Conservation (phyloP, 2,888 invertebrate species). For the Caenorhabditis sp. region DNA sequence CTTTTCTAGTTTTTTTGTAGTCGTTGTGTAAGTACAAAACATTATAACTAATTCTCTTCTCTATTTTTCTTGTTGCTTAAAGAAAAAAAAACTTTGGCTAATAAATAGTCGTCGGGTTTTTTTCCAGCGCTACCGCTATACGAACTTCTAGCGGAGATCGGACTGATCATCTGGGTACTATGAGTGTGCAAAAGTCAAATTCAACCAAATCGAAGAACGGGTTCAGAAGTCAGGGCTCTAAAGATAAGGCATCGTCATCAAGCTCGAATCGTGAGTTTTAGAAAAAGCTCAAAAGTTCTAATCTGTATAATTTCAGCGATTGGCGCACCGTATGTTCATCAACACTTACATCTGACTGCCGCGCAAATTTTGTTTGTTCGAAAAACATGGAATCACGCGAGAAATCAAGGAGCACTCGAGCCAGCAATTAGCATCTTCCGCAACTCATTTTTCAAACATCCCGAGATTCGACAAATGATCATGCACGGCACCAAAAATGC, state of each 20-base stretch:
- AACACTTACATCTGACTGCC: conserved; percentile 40
- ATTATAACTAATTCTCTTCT: background rate
- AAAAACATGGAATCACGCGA: conserved; percentile 51
- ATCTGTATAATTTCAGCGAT: too few species aligned
- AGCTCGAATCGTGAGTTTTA: conserved; percentile 35
- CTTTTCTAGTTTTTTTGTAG: background rate
- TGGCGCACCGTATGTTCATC: conserved; percentile 26
- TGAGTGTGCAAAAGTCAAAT: conserved; percentile 29
- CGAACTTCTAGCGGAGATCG: conserved; percentile 34
- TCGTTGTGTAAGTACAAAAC: background rate
- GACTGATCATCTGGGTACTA: background rate
- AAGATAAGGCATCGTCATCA: conserved; percentile 37
- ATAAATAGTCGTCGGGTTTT: background rate
- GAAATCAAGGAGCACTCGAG: conserved; percentile 52
- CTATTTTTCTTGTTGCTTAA: background rate
- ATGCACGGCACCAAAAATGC: conserved; percentile 55
- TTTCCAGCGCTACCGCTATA: conserved; percentile 33
- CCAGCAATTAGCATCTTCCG: conserved; percentile 53
- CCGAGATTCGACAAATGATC: conserved; percentile 49
- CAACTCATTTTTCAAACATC: conserved; percentile 56
- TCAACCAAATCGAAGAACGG: conserved; percentile 32
- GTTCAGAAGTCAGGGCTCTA: conserved; percentile 12
- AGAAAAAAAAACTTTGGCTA: too few species aligned
- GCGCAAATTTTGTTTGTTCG: conserved; percentile 52
- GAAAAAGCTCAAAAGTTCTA: too few species aligned